Percentiles rank a stretch among this genome's conserved stretches.
Evolutionary conservation across 1,140 invertebrate genomes (phyloP).

Genomic region (Vanessa tameamea): DNA sequence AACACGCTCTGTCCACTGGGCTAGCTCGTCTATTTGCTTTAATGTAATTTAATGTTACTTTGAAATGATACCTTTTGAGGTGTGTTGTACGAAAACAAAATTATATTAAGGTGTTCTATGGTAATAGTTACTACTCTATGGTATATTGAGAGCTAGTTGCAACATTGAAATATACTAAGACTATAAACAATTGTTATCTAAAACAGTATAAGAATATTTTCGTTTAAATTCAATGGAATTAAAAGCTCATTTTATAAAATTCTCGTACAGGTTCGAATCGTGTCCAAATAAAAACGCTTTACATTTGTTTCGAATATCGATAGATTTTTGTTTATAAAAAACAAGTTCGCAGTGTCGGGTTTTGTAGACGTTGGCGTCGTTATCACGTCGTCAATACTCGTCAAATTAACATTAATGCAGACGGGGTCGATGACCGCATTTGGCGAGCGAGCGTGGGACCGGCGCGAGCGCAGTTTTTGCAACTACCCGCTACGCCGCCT

Average conservation of each 20-base stretch:
- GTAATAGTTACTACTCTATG: too few relatives aligned
- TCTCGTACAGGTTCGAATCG: neutral
- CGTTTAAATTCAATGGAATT: too few relatives aligned
- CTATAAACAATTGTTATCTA: too few relatives aligned
- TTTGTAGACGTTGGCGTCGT: slow-evolving; percentile 43
- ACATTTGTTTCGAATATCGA: slow-evolving; percentile 19
- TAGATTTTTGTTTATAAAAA: slow-evolving; percentile 47
- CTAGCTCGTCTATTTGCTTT: too few relatives aligned
- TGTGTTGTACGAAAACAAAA: too few relatives aligned
- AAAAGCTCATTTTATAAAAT: neutral
- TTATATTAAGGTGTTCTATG: too few relatives aligned
- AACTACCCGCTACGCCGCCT: slow-evolving; percentile 40
- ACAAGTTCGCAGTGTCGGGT: slow-evolving; percentile 42
- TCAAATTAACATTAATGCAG: slow-evolving; percentile 57
- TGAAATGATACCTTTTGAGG: too few relatives aligned
- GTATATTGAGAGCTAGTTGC: too few relatives aligned
- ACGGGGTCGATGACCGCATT: slow-evolving; percentile 48
- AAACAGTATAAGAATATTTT: too few relatives aligned
- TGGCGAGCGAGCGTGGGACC: slow-evolving; percentile 52
- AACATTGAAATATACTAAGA: too few relatives aligned
- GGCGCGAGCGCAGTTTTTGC: slow-evolving; percentile 53
- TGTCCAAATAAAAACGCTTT: neutral
- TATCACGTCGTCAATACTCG: slow-evolving; percentile 58
- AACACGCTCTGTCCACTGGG: too few relatives aligned
- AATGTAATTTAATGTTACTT: too few relatives aligned